Conservation (phyloP, 2,888 invertebrate species). For the Brachyptera putata region DNA sequence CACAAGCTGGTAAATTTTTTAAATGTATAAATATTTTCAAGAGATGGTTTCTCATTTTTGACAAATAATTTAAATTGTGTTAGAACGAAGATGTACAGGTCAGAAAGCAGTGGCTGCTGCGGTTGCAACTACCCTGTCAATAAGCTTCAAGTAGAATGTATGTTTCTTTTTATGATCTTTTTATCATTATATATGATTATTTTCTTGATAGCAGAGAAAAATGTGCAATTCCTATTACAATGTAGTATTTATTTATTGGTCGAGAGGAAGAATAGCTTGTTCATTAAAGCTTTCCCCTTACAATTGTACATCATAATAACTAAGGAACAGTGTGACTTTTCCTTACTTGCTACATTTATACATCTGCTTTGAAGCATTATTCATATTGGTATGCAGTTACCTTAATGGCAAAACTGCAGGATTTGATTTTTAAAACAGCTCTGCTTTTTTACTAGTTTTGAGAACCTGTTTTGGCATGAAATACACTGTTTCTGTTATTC, state of each 20-base stretch:
- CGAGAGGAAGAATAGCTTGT: too few species aligned
- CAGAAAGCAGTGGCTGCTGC: too few species aligned
- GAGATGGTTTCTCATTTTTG: conserved; percentile 9
- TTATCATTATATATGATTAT: conserved; percentile 23
- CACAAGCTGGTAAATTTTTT: conserved; percentile 1
- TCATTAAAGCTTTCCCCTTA: conserved; percentile 16
- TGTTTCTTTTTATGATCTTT: conserved; percentile 27
- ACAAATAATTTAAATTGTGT: conserved; percentile 1
- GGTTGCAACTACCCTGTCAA: too few species aligned
- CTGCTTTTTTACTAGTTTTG: background rate
- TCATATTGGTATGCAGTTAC: background rate
- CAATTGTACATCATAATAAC: background rate
- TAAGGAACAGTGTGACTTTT: background rate
- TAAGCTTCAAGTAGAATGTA: conserved; percentile 28
- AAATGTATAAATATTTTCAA: conserved; percentile 14
- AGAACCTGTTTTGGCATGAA: background rate
- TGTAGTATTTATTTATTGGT: conserved; percentile 33
- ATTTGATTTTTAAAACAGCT: background rate
- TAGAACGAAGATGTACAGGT: background rate
- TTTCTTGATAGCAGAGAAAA: background rate
- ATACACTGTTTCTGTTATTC: background rate
- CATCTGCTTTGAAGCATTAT: background rate
- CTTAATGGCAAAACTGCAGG: background rate
- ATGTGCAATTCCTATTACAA: conserved; percentile 34
- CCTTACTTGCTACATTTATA: background rate